Base-by-base conservation (phyloP, 2,113 vertebrate genomes). In the Crotalus tigris region DNA sequence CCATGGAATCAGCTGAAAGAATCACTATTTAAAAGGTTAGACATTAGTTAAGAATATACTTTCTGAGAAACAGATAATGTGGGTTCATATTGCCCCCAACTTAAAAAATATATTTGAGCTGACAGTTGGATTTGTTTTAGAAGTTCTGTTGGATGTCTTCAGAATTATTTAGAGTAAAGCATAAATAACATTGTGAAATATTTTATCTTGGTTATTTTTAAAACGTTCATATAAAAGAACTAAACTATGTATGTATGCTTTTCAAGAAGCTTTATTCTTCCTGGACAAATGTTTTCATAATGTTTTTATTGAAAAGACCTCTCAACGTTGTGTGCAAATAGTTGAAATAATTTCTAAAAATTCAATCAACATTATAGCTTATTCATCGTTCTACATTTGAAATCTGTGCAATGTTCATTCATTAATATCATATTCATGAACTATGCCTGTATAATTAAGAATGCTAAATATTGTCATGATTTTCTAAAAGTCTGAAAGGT, bases 281-380 rank as follows among this genome's bases (percentile, higher is more conserved):
- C 93, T 96, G 94, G 96, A 96, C 93, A 96, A 97, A 97, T 98
- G 97, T 97, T 98, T 98, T 97, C 96, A 97, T 51, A 51, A 51
- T 51, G 49, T 51, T 51, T 51, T 96, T 97, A 96, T 93, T 96
- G 96, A 97, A 96, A 96, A 97, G 96, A 97, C 96, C 97, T 97
- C 95, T 92, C 95, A 97, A 96, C 94, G 93, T 96, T 97, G 93
- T 94, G 95, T 97, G 97, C 97, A 97, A 98, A 97, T 97, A 97
- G 94, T 95, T 98, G 97, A 97, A 98, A 97, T 97, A 96, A 75
- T 85, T 97, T 97, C 97, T 98, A 97, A 97, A 98, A 98, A 97
- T 97, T 92, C 96, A 97, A 94, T 97, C 96, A 97, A 97, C 96
- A 97, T 97, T 98, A 96, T 94, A 97, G 94, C 96, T 97, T 96